Conservation (phyloP, 2,797 vertebrate species). For the Peromyscus nudipes region DNA sequence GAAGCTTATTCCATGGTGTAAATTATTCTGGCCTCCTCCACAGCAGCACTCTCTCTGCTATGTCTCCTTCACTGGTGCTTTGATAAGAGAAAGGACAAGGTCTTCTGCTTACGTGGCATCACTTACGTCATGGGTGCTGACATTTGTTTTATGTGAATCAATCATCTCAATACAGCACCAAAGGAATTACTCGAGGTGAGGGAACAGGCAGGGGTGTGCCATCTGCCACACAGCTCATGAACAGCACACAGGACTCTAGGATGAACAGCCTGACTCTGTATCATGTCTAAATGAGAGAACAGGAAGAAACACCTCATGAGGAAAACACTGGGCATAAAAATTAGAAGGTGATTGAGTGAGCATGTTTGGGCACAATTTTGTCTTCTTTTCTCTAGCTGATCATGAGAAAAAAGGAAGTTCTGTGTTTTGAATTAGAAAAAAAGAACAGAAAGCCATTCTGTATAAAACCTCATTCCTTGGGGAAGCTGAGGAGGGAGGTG, state of each 20-base stretch:
- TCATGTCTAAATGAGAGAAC: background rate
- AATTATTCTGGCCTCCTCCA: background rate
- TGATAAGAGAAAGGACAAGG: background rate
- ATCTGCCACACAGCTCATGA: background rate
- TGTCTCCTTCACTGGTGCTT: background rate
- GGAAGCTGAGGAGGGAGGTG: background rate
- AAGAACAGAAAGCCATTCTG: conserved; percentile 30
- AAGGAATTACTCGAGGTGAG: background rate
- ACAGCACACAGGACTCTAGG: background rate
- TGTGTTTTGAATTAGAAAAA: conserved; percentile 29
- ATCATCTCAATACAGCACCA: background rate
- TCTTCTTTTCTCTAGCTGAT: background rate
- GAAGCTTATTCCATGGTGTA: background rate
- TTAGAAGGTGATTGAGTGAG: background rate
- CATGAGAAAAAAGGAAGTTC: background rate
- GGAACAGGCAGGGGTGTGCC: background rate
- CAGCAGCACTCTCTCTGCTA: background rate
- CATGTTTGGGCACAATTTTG: background rate
- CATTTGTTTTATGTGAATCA: background rate
- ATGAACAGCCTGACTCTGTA: background rate
- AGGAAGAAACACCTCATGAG: background rate
- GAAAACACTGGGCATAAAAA: background rate
- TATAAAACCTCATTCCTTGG: background rate
- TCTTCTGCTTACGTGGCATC: background rate
- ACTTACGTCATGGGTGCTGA: background rate